Percentiles rank a stretch among this genome's conserved stretches.
Evolutionary conservation across 2,888 invertebrate species (phyloP).

Genomic region (Cantharis rustica): DNA sequence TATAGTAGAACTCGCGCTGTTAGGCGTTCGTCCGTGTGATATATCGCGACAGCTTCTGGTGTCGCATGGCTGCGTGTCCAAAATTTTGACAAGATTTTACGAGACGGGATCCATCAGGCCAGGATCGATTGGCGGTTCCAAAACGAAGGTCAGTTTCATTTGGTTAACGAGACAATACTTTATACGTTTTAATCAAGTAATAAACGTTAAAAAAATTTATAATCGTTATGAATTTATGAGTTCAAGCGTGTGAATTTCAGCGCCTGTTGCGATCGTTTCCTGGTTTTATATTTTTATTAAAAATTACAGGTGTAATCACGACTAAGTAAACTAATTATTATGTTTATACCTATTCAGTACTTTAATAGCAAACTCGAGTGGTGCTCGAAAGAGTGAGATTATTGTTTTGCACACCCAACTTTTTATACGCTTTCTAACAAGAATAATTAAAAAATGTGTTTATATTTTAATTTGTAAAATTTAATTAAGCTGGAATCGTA

Average conservation of each 20-base stretch:
- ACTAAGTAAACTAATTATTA: conserved; percentile 32
- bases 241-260: conserved; percentile 33
- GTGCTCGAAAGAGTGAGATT: neutral
- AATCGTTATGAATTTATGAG: neutral
- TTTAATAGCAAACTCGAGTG: neutral
- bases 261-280: conserved; percentile 34
- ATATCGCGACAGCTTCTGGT: conserved; percentile 94
- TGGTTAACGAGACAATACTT: neutral
- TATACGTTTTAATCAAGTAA: neutral
- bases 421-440: neutral
- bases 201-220: neutral
- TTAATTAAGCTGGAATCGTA: neutral
- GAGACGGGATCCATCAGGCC: conserved; percentile 96
- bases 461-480: neutral
- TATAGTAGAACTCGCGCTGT: conserved; percentile 91
- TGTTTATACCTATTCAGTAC: conserved; percentile 9
- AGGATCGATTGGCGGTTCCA: conserved; percentile 93
- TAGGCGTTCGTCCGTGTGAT: conserved; percentile 95
- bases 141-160: conserved; percentile 83
- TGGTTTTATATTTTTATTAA: conserved; percentile 19
- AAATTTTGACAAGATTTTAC: conserved; percentile 94
- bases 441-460: neutral
- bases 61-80: conserved; percentile 96
- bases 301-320: conserved; percentile 33
- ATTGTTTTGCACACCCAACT: neutral